Base-by-base conservation (phyloP, 2,797 vertebrate genomes). In the Cyprinella venusta region DNA sequence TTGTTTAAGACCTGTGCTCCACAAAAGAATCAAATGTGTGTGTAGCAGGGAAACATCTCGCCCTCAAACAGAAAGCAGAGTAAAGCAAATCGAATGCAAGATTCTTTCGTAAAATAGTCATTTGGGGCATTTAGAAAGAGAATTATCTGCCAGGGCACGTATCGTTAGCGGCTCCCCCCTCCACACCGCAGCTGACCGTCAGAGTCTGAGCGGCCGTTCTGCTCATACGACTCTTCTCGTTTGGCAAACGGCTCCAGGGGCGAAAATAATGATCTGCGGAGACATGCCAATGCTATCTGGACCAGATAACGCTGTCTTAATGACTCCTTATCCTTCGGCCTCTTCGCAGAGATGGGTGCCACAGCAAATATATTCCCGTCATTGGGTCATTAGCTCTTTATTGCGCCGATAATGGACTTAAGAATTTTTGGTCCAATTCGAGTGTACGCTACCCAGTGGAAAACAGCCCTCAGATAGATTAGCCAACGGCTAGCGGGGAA, bases 251-350 rank as follows among this genome's bases (percentile, higher is more conserved):
- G 92, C 94, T 95, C 88, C 91, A 93, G 93, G 94, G 93, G 90
- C 88, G 89, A 92, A 94, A 94, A 94, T 95, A 95, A 95, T 95
- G 93, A 95, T 94, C 92, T 93, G 91, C 88, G 89, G 90, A 92
- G 92, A 93, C 92, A 94, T 94, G 91, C 93, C 94, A 93, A 92
- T 91, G 91, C 91, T 94, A 94, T 94, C 92, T 93, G 90, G 88
- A 92, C 90, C 91, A 93, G 93, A 95, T 94, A 94, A 94, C 89
- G 36, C 88, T 79, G 86, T 89, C 91, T 92, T 94, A 95, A 94
- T 94, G 92, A 92, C 91, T 93, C 88, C 91, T 93, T 93, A 92
- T 93, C 92, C 92, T 92, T 91, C 91, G 89, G 92, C 92, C 91
- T 90, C 86, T 88, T 89, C 90, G 89, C 91, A 89, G 92, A 93